Evolutionary conservation across 35 echinoderm and acorn worm species (phyloP).

Genomic region (Chiridota heheva): DNA sequence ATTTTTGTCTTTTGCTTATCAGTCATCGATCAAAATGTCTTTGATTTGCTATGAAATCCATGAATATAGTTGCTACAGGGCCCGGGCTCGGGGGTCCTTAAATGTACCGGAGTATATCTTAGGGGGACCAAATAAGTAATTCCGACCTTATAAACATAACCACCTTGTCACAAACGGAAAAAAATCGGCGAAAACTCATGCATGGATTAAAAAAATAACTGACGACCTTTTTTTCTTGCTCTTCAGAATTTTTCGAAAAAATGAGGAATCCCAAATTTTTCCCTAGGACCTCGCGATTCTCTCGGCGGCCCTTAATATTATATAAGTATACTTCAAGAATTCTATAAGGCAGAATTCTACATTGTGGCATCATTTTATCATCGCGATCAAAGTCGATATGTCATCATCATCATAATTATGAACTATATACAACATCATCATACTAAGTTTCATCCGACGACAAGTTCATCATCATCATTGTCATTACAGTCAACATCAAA

Average conservation of each 20-base stretch:
- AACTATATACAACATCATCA: neutral
- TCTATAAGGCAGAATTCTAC: too few species aligned
- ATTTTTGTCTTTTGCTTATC: neutral
- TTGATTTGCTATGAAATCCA: neutral
- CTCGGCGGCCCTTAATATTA: too few species aligned
- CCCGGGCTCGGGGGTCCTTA: neutral
- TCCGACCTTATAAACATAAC: neutral
- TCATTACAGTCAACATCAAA: neutral
- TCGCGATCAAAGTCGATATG: too few species aligned
- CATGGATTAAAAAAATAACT: too few species aligned
- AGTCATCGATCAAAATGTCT: neutral
- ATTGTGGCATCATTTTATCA: too few species aligned
- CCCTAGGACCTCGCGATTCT: too few species aligned
- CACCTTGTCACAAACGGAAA: neutral
- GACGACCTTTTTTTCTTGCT: too few species aligned
- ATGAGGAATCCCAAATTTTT: too few species aligned
- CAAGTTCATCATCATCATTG: neutral
- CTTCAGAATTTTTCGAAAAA: too few species aligned
- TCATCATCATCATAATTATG: too few species aligned
- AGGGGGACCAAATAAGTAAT: neutral
- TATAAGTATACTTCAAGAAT: too few species aligned
- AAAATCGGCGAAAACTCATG: too few species aligned
- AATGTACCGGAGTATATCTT: neutral
- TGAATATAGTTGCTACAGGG: neutral
- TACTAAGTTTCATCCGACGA: neutral